Evolutionary conservation across 1,140 invertebrate genomes (phyloP), one percentile per base, ranked within the genome.

Genomic region (Drosophila pseudoananassae): DNA sequence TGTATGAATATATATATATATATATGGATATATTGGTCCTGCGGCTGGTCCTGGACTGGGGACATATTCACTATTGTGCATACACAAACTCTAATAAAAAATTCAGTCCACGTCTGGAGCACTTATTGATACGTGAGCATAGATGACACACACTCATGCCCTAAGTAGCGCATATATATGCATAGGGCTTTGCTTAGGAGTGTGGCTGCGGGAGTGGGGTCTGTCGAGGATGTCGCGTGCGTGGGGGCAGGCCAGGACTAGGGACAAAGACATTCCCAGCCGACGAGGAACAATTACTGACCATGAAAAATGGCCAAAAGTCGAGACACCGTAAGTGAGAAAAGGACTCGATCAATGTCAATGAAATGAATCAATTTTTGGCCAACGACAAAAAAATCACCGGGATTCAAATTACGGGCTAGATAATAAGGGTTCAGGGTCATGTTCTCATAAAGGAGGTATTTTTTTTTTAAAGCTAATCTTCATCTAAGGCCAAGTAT

Each of bases 101-200:
- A 84, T 84, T 84, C 81, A 84, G 81, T 81, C 61, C 81, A 84
- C 81, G 81, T 84, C 82, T 70, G 82, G 84, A 87, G 81, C 81
- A 87, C 81, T 84, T 84, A 84, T 84, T 84, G 81, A 84, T 84
- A 84, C 81, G 81, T 84, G 81, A 85, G 81, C 81, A 84, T 84
- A 84, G 81, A 84, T 87, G 81, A 65, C 77, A 74, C 66, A 80
- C 76, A 68, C 57, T 52, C 46, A 46, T 45, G 56, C 47, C 68
- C 75, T 83, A 83, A 83, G 82, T 68, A 80, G 76, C 65, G 81
- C 65, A 80, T 84, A 85, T 85, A 77, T 85, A 84, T 84, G 80
- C 80, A 85, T 85, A 49, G 45, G 78, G 70, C 57, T 55, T 59
- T 3, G 33, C 4, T n/a, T 10, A n/a, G 31, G 10, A 9, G 31